These are phyloP conservation scores for Venustoraphidia nigricollis DNA, from an alignment of 2,888 invertebrate species.

Conservation along the genomic window DNA sequence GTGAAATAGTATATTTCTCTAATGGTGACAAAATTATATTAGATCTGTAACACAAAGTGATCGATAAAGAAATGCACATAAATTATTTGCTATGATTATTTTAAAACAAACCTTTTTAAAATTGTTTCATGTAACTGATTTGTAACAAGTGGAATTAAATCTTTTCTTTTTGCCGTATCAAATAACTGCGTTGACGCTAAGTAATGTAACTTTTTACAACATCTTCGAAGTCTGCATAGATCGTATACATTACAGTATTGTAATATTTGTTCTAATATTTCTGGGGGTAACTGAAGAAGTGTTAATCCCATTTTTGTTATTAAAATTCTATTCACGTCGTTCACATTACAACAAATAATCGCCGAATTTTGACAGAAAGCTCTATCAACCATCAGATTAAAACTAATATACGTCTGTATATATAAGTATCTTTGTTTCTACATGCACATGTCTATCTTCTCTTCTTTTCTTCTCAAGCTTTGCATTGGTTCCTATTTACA, in stretches of 20 bases:
- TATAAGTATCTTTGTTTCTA: no score
- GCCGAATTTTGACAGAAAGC: no score
- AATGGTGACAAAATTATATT: slow-evolving; percentile 21
- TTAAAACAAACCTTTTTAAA: slow-evolving; percentile 10
- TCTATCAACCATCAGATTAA: no score
- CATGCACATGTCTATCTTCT: no score
- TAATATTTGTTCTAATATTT: slow-evolving; percentile 35
- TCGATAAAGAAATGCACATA: neutral
- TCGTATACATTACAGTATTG: slow-evolving; percentile 32
- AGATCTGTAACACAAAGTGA: slow-evolving; percentile 16
- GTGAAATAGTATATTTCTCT: slow-evolving; percentile 26
- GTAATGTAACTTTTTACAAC: slow-evolving; percentile 28
- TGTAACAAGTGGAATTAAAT: slow-evolving; percentile 9
- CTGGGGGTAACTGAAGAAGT: slow-evolving; percentile 22
- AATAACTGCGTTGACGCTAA: slow-evolving; percentile 3
- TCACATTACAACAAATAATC: no score
- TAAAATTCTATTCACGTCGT: neutral
- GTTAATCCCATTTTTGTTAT: neutral
- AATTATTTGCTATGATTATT: neutral
- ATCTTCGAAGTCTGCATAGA: slow-evolving; percentile 30
- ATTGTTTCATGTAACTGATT: slow-evolving; percentile 12
- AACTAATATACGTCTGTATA: no score
- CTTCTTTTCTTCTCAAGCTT: no score
- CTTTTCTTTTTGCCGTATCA: neutral
- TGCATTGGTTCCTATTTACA: no score